Base-by-base conservation (phyloP, 2,888 invertebrate species). In the Adineta ricciae region DNA sequence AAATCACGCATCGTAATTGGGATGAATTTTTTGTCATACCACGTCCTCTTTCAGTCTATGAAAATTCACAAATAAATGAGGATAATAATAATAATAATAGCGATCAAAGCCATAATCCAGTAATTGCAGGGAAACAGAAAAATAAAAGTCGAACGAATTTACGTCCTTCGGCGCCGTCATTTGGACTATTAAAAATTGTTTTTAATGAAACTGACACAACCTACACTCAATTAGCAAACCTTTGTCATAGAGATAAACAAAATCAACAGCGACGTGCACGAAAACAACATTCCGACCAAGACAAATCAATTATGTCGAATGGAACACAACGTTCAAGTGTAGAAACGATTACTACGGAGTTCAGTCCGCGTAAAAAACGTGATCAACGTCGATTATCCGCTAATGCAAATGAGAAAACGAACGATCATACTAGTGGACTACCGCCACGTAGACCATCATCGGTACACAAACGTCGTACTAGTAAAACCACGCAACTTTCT, bases 1-100 rank as follows among this genome's bases (percentile, higher is more conserved):
- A 38, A 38, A 78, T 78, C 3, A 78, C 41, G 24, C 78, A 78
- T 78, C 78, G 78, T 41, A 41, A 78, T 78, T 38, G 41, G 41
- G 78, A 78, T 41, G 78, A 78, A 78, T 78, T 78, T n/a, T 78
- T 78, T 41, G 78, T 78, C 11, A 8, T 78, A 78, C 78, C 78
- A 41, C 41, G 78, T 78, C 41, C 78, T n/a, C 78, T 24, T 0
- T 78, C 78, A 16, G 32, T 78, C n/a, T 78, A 41, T 78, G 78
- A 78, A 78, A 41, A 9, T 41, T 7, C 14, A 36, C 32, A 7
- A 0, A 36, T 16, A 32, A 32, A 14, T 16, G 32, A 16, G 1
- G 27, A 27, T 32, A 64, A 64, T 32, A n/a, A 32, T 21, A 32
- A 11, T 27, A 46, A 46, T 46, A 46, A 46, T 46, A 8, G 8